These are phyloP conservation scores for Drosophila basisetae DNA, from an alignment of 2,888 invertebrate genomes.

Conservation along the genomic window DNA sequence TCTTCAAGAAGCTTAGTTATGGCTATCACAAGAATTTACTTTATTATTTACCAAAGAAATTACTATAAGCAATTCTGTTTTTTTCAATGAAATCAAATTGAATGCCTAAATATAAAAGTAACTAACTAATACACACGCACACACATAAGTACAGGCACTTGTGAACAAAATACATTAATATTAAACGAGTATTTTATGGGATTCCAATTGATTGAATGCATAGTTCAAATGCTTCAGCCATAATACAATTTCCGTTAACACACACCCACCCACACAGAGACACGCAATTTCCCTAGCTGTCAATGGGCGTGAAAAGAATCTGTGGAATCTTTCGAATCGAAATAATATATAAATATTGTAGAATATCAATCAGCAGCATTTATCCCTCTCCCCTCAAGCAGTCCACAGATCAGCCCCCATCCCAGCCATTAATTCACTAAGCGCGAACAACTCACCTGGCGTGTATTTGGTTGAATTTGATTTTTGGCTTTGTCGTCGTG, in stretches of 20 bases:
- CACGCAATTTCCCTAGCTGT: constrained; percentile 31
- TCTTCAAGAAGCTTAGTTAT: neutral
- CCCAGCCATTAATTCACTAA: neutral
- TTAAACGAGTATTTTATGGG: constrained; percentile 52
- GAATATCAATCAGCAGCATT: constrained; percentile 61
- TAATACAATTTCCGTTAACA: constrained; percentile 38
- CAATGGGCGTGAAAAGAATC: constrained; percentile 52
- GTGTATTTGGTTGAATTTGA: constrained; percentile 30
- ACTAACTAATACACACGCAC: constrained; percentile 1
- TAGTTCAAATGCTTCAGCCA: constrained; percentile 53
- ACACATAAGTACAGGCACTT: constrained; percentile 15
- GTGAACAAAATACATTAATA: constrained; percentile 53
- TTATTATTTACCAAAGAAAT: neutral
- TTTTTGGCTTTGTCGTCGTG: constrained; percentile 29
- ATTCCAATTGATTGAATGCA: constrained; percentile 58
- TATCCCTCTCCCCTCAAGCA: neutral
- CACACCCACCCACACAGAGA: constrained; percentile 3
- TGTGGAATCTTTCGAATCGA: constrained; percentile 41
- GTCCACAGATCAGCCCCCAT: neutral
- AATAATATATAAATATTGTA: constrained; percentile 39
- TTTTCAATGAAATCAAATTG: constrained; percentile 24
- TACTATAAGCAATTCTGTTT: constrained; percentile 16
- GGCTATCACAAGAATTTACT: neutral
- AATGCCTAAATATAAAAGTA: constrained; percentile 25
- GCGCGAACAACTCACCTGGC: constrained; percentile 48